A percentile compares a stretch with the other conserved stretches of the same genome.
phyloP scores from a whole-genome alignment of 2,113 vertebrate genomes.

The Bubo bubo region DNA sequence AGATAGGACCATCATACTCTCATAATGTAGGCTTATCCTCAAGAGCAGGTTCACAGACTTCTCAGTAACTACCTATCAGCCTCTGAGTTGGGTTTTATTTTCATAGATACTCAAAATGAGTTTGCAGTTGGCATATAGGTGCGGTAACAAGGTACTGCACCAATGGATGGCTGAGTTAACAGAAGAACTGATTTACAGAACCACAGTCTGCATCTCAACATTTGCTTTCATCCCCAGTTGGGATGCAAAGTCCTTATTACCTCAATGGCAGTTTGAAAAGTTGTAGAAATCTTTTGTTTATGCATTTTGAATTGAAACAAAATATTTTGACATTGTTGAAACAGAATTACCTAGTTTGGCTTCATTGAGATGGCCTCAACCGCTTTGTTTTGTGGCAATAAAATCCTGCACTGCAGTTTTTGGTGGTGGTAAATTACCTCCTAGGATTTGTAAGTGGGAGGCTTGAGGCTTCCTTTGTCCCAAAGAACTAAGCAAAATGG shows the following conservation, averaged over 20 bases:
- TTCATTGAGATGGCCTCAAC: not conserved
- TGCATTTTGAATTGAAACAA: not conserved
- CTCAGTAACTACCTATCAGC: not conserved
- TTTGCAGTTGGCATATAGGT: not conserved
- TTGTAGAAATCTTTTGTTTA: not conserved
- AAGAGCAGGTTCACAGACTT: not conserved
- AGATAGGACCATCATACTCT: not conserved
- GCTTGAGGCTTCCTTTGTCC: not conserved
- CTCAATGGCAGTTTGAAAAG: not conserved
- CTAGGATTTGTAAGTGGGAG: not conserved
- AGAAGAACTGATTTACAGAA: not conserved
- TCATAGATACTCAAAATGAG: not conserved
- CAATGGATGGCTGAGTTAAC: not conserved
- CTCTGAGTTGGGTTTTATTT: not conserved
- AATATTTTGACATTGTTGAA: not conserved
- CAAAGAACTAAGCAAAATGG: not conserved
- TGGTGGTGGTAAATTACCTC: not conserved
- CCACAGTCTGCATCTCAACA: not conserved
- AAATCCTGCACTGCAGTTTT: not conserved
- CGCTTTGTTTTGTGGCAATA: not conserved
- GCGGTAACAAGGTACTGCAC: not conserved
- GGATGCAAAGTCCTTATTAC: not conserved
- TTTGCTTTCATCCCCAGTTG: not conserved
- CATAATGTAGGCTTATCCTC: not conserved
- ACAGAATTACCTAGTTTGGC: not conserved